Conservation (phyloP, 2,888 invertebrate genomes). For the Selenia dentaria region DNA sequence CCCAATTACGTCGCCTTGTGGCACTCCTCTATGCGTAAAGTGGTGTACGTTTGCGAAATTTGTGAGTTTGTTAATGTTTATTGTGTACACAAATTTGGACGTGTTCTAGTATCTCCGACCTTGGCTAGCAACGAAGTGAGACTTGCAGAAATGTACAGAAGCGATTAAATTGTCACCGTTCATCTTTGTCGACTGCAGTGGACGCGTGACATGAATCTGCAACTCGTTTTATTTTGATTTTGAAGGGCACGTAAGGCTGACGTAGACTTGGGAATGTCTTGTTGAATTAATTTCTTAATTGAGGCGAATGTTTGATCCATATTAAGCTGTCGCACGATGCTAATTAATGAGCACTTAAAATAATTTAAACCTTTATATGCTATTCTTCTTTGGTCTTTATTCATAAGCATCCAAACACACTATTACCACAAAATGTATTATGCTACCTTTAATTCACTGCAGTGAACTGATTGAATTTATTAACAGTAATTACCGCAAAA, state of each 20-base stretch:
- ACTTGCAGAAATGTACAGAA: conserved; percentile 21
- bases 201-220: conserved; percentile 42
- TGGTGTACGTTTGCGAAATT: conserved; percentile 37
- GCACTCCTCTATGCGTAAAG: conserved; percentile 31
- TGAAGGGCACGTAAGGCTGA: conserved; percentile 26
- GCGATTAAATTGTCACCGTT: conserved; percentile 49
- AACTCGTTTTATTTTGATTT: conserved; percentile 36
- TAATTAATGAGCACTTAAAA: not conserved
- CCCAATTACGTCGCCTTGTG: conserved; percentile 45
- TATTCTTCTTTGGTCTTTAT: too few relatives aligned
- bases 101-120: conserved; percentile 47
- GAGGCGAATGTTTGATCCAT: conserved; percentile 1
- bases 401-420: too few relatives aligned
- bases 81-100: conserved; percentile 45
- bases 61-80: conserved; percentile 41
- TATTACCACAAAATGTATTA: too few relatives aligned
- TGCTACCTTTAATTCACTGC: too few relatives aligned
- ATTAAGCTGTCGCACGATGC: not conserved
- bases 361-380: not conserved
- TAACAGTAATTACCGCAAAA: too few relatives aligned
- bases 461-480: too few relatives aligned
- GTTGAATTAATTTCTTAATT: conserved; percentile 15
- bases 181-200: conserved; percentile 35
- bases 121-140: conserved; percentile 37
- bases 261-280: conserved; percentile 9